Conservation (phyloP, 2,797 vertebrate genomes). For the Neosilurus mollespiculum region DNA sequence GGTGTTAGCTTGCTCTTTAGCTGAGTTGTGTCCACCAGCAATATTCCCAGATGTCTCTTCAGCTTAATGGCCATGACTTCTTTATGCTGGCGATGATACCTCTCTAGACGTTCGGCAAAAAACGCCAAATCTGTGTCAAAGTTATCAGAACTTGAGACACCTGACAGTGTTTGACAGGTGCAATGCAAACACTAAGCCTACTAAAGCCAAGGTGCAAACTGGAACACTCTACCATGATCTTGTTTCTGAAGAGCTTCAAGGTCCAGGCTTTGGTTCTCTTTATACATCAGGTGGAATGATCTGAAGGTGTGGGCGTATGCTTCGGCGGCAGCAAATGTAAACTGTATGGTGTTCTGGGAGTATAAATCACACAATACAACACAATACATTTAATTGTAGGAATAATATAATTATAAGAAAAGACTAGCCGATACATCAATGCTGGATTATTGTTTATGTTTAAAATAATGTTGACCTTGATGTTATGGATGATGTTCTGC, state of each 20-base stretch:
- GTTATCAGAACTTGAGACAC: not conserved
- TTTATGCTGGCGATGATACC: constrained; percentile 76
- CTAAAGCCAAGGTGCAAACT: not conserved
- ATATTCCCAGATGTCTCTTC: constrained; percentile 76
- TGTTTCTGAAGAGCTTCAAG: constrained; percentile 69
- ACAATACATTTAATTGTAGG: no score
- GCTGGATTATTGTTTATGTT: not conserved
- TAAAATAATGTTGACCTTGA: constrained; percentile 70
- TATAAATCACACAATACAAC: not conserved
- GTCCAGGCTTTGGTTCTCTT: constrained; percentile 82
- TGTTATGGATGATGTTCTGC: constrained; percentile 67
- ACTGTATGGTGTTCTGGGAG: constrained; percentile 73
- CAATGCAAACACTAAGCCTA: no score
- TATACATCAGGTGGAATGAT: constrained; percentile 75
- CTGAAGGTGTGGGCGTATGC: constrained; percentile 77
- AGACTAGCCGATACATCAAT: not conserved
- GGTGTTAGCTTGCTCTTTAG: constrained; percentile 78
- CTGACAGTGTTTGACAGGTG: no score
- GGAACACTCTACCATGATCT: constrained; percentile 74
- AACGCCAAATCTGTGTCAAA: constrained; percentile 72
- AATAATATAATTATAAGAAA: no score
- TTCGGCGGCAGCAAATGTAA: constrained; percentile 75
- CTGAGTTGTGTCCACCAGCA: constrained; percentile 79
- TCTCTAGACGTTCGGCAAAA: constrained; percentile 75
- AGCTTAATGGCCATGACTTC: constrained; percentile 72